Conservation (phyloP, 2,888 invertebrate genomes). For the Agriotes lineatus region DNA sequence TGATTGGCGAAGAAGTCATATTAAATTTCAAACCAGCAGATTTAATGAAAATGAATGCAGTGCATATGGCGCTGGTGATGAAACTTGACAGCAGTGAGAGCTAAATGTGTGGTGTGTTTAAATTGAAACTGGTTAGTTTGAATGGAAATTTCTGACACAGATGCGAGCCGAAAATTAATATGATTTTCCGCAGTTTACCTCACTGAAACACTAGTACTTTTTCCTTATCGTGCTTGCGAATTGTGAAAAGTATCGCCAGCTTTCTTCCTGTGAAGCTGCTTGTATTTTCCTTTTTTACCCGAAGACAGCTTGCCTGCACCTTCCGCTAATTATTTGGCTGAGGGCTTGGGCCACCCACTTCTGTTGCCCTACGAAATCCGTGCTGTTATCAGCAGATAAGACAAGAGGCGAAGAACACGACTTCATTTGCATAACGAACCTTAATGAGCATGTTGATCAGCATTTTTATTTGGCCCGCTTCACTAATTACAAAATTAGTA, state of each 20-base stretch:
- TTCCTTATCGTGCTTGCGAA: no score
- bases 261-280: no score
- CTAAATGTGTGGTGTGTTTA: constrained; percentile 16
- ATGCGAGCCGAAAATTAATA: constrained; percentile 21
- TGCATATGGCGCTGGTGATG: constrained; percentile 16
- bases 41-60: constrained; percentile 18
- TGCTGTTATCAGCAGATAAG: constrained; percentile 33
- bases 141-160: constrained; percentile 16
- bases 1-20: not conserved
- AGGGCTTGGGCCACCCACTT: constrained; percentile 28
- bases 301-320: not conserved
- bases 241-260: no score
- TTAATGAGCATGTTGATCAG: constrained; percentile 40
- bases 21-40: constrained; percentile 21
- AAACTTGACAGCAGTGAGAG: constrained; percentile 16
- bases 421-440: constrained; percentile 43
- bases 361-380: constrained; percentile 16
- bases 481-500: constrained; percentile 43
- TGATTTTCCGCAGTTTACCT: not conserved
- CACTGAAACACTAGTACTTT: no score
- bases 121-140: constrained; percentile 21
- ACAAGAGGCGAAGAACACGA: constrained; percentile 39
- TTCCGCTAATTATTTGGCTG: not conserved
- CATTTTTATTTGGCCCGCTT: constrained; percentile 31
- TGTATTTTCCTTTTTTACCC: no score